Percentiles rank a stretch among this genome's conserved stretches.
These are phyloP conservation scores for Anomalospiza imberbis DNA, from an alignment of 2,797 vertebrate genomes.

Conservation along the genomic window DNA sequence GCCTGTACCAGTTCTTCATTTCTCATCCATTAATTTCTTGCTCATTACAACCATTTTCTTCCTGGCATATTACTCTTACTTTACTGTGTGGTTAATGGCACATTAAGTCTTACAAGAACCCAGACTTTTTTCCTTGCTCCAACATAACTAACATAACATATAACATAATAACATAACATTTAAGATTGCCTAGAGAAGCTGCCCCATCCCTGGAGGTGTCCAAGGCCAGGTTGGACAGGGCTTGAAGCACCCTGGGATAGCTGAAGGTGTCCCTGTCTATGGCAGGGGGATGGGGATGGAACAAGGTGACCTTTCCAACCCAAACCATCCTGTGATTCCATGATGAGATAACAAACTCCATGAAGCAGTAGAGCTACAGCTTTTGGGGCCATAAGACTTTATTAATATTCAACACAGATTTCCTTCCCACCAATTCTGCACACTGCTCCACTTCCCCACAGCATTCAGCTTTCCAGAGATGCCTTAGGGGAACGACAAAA, in stretches of 20 bases:
- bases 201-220: neutral
- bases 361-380: neutral
- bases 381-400: neutral
- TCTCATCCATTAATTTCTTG: neutral
- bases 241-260: neutral
- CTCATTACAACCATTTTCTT: neutral
- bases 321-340: neutral
- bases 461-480: neutral
- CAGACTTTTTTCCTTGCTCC: neutral
- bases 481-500: neutral
- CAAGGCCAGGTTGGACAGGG: accelerated
- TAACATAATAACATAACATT: neutral
- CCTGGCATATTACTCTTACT: neutral
- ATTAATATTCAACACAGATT: neutral
- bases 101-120: neutral
- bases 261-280: neutral
- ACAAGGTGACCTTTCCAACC: neutral
- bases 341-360: neutral
- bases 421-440: accelerated
- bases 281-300: neutral
- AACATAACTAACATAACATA: neutral
- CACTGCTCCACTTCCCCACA: neutral
- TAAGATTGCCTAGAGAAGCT: neutral
- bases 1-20: neutral
- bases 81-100: neutral